Percentiles rank a stretch among this genome's conserved stretches.
Conservation (phyloP, 2,113 vertebrate genomes). For the Neotoma lepida region DNA sequence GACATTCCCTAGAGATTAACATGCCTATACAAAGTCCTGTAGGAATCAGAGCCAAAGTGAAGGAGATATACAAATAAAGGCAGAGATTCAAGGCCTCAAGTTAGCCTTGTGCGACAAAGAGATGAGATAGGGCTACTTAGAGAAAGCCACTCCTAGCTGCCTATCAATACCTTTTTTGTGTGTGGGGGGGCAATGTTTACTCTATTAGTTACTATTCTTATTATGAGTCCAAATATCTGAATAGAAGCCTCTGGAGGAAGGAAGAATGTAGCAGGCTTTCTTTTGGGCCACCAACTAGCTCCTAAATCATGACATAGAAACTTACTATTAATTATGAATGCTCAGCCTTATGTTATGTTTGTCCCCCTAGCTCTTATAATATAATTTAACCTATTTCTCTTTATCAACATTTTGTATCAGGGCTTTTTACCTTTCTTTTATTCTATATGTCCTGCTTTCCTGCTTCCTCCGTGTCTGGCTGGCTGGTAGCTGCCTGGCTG, state of each 20-base stretch:
- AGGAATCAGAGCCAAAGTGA: background rate
- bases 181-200: background rate
- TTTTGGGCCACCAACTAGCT: background rate
- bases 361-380: background rate
- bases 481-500: background rate
- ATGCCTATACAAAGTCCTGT: background rate
- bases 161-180: background rate
- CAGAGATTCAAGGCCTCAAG: background rate
- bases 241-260: background rate
- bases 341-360: background rate
- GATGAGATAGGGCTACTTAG: background rate
- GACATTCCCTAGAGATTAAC: background rate
- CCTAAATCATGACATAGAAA: background rate
- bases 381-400: background rate
- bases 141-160: background rate
- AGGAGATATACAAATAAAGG: background rate
- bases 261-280: background rate
- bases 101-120: background rate
- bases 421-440: background rate
- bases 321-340: background rate
- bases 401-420: background rate
- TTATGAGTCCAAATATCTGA: too few relatives aligned
- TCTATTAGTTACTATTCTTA: background rate
- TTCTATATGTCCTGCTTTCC: background rate
- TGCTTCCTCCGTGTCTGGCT: background rate